Evolutionary conservation across 2,113 vertebrate genomes (phyloP).

Genomic region (Cairina moschata): DNA sequence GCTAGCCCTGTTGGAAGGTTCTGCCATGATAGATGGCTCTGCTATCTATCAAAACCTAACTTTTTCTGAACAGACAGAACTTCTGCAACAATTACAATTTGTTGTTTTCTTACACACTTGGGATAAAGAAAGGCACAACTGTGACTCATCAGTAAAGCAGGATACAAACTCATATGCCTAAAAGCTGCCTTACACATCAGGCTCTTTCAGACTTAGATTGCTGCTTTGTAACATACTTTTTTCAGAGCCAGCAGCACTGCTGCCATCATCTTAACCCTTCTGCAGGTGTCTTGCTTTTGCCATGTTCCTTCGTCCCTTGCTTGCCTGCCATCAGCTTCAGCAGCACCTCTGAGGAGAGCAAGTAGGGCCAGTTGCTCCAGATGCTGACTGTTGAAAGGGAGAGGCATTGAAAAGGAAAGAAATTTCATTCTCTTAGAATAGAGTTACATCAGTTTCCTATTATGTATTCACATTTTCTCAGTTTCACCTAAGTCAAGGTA

Average conservation of each 20-base stretch:
- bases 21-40: background rate
- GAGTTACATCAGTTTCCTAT: background rate
- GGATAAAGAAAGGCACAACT: background rate
- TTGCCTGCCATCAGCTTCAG: background rate
- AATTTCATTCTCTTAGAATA: background rate
- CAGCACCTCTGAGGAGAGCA: background rate
- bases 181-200: background rate
- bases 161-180: background rate
- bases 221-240: background rate
- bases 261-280: background rate
- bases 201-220: background rate
- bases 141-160: background rate
- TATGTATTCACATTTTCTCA: background rate
- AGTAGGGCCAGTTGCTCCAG: background rate
- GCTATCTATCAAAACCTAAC: background rate
- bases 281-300: background rate
- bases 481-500: background rate
- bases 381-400: background rate
- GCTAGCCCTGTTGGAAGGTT: background rate
- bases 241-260: background rate
- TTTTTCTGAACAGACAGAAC: background rate
- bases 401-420: background rate
- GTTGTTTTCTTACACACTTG: rapidly evolving
- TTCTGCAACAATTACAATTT: background rate
- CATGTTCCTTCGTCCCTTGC: background rate